These are phyloP conservation scores for Rhyacichthys aspro DNA, from an alignment of 2,797 vertebrate genomes.

Conservation along the genomic window DNA sequence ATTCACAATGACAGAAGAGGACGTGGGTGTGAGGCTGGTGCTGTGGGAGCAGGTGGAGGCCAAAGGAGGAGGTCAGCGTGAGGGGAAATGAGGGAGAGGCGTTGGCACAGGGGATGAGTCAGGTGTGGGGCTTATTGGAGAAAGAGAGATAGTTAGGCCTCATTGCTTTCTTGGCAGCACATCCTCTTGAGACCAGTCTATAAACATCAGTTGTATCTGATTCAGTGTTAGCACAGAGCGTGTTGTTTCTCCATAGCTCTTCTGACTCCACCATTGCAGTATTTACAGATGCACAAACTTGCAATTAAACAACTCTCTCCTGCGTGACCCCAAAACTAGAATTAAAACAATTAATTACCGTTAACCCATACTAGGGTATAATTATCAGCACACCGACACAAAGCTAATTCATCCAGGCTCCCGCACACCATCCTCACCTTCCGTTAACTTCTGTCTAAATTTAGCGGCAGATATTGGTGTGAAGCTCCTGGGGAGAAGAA, in stretches of 20 bases:
- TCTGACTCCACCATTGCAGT: slow-evolving; percentile 36
- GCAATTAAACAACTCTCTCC: slow-evolving; percentile 67
- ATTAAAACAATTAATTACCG: slow-evolving; percentile 81
- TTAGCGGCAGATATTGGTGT: slow-evolving; percentile 68
- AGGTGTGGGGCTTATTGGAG: slow-evolving; percentile 50
- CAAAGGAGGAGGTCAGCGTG: slow-evolving; percentile 26
- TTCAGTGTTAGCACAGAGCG: too few species aligned
- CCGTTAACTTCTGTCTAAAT: slow-evolving; percentile 69
- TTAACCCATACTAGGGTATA: slow-evolving; percentile 70
- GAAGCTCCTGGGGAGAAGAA: slow-evolving; percentile 69
- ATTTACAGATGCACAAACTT: slow-evolving; percentile 70
- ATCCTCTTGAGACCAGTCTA: slow-evolving; percentile 52
- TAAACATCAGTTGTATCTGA: slow-evolving; percentile 43
- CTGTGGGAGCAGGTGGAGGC: slow-evolving; percentile 17
- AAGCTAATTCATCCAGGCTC: slow-evolving; percentile 49
- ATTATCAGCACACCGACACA: slow-evolving; percentile 72
- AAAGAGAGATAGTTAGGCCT: slow-evolving; percentile 59
- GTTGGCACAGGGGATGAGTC: slow-evolving; percentile 47
- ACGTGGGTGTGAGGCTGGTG: slow-evolving; percentile 8
- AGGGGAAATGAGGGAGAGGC: slow-evolving; percentile 32
- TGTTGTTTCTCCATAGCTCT: slow-evolving; percentile 26
- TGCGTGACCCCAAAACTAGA: slow-evolving; percentile 65
- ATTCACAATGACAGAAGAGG: neutral
- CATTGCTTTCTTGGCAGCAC: slow-evolving; percentile 61
- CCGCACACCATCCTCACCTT: slow-evolving; percentile 54